Conservation (phyloP, 1,140 invertebrate species). For the Diuraphis noxia region DNA sequence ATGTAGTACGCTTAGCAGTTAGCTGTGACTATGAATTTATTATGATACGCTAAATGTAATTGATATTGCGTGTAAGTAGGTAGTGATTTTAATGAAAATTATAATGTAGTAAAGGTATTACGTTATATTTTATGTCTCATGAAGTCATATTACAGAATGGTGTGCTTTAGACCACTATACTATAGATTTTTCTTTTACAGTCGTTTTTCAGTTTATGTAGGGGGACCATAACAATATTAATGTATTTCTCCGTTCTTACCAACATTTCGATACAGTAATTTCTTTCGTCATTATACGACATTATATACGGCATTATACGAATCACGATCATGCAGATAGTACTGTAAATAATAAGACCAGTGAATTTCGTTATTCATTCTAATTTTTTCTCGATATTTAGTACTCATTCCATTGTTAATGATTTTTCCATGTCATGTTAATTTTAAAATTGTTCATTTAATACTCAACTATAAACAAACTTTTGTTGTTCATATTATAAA, state of each 20-base stretch:
- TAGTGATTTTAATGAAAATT: background rate
- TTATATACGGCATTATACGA: no score
- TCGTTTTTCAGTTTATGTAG: background rate
- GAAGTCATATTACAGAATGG: background rate
- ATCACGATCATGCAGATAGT: background rate
- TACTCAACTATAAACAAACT: no score
- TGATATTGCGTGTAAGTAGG: background rate
- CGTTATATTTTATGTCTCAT: background rate
- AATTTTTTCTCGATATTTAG: background rate
- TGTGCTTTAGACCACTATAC: background rate
- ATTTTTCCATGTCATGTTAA: no score
- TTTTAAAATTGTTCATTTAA: no score
- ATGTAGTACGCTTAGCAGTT: background rate
- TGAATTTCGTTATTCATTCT: background rate
- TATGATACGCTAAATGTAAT: background rate
- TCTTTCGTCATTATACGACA: background rate
- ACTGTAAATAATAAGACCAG: background rate
- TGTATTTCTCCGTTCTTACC: background rate
- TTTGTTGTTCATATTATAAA: no score
- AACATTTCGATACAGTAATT: background rate
- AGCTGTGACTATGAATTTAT: background rate
- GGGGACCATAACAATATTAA: background rate
- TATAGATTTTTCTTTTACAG: background rate
- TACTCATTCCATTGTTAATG: no score
- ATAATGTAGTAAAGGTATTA: background rate